Base-by-base conservation (phyloP, 2,888 invertebrate genomes). In the Chymomyza amoena region DNA sequence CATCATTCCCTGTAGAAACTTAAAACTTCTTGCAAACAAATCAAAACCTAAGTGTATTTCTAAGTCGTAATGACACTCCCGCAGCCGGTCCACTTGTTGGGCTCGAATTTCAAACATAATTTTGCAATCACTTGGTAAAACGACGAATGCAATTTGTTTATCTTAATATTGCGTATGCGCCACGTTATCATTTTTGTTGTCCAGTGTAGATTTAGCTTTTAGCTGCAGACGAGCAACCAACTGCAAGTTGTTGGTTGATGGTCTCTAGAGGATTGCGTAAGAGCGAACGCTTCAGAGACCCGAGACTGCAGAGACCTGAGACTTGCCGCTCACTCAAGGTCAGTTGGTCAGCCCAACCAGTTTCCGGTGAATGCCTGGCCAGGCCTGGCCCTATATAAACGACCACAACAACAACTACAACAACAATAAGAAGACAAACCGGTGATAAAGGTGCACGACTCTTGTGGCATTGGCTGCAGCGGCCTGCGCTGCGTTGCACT, bases 281-380 rank as follows among this genome's bases (percentile, higher is more conserved):
- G 71, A 63, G 1, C 10, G 5, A 13, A 45, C 4, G 4, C 25
- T 25, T 25, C 25, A 25, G 25, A 18, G 18, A 57, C 4, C 13
- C 13, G 39, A 45, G 39, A 45, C 39, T 13, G 13, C 13, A 20
- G 54, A 13, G 39, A 45, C 39, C 39, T 45, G 39, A 20, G 54
- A 13, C 9, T 20, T 54, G 54, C 54, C 16, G 54, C 57, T 15
- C 13, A 45, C 71, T 80, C 83, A 83, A 87, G 83, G 83, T 83
- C 83, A 83, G 83, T 80, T 82, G 83, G 78, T 73, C 83, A 75
- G 28, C 32, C 28, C 57, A 57, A 76, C 75, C 70, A 82, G 81
- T 75, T 75, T 60, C 32, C 28, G 60, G 60, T 60, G 60, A 60
- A 60, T 36, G 60, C 20, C 32, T 57, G 57, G 16, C 18, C 15